Conservation (phyloP, 2,113 vertebrate species). For the Eurypyga helias region DNA sequence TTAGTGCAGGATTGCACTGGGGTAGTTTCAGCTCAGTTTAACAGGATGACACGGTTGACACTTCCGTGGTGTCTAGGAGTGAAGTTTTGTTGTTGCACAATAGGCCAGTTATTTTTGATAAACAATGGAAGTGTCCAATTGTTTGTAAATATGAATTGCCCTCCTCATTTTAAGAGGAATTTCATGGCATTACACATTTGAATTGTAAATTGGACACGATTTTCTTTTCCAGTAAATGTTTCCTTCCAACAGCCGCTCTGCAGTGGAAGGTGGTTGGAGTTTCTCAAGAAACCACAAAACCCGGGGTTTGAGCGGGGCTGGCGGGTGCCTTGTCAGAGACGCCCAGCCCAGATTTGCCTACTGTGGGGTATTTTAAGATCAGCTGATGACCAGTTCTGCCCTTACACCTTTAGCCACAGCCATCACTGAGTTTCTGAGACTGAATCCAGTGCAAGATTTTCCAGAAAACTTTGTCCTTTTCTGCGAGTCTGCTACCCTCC, state of each 20-base stretch:
- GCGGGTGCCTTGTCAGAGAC: background rate
- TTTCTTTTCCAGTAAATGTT: background rate
- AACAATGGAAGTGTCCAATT: background rate
- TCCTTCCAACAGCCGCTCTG: background rate
- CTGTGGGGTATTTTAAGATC: background rate
- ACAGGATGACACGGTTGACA: accelerated
- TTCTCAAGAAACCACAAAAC: background rate
- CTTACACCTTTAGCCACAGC: background rate
- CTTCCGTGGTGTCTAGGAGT: background rate
- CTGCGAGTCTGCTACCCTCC: background rate
- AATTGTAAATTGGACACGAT: accelerated
- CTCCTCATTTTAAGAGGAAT: background rate
- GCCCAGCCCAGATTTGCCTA: background rate
- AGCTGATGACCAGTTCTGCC: background rate
- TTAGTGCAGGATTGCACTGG: background rate
- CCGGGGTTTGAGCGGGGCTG: background rate
- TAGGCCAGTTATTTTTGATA: background rate
- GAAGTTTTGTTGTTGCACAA: background rate
- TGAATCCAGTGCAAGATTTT: background rate
- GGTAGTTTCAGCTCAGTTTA: background rate
- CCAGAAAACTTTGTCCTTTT: slow-evolving; percentile 25
- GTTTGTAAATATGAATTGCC: background rate
- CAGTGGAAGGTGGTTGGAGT: background rate
- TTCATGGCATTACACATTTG: background rate
- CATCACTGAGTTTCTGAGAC: background rate